Evolutionary conservation across 2,888 invertebrate genomes (phyloP), one percentile per base, ranked within the genome.

Genomic region (Panorpa germanica): DNA sequence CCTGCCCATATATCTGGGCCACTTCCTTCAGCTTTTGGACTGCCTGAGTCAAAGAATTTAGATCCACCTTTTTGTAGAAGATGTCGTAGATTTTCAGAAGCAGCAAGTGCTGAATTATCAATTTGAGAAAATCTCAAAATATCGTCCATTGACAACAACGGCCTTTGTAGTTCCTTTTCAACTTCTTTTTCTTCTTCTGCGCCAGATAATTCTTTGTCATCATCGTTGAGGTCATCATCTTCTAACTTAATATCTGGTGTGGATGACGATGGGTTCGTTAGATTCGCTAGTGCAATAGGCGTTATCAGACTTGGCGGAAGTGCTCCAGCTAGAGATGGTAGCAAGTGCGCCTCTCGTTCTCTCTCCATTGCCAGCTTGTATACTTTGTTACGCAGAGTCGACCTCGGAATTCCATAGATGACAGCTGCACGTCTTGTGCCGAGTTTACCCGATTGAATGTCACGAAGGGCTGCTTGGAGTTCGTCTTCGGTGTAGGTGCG

Each of bases 401-500:
- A 91, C 39, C 95, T 70, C 5, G 95, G 95, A 49, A 95, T 91
- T 44, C 91, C 90, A 57, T 96, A 96, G 44, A 91, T 77, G 31
- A 86, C 85, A 30, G 95, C 85, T 6, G 95, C 93, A 34, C 93
- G 65, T 25, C 93, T 63, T 5, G 91, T 90, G 39, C 91, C 93
- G 41, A 95, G 62, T 47, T 85, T 80, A 11, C 91, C 91, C 40
- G 78, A 78, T 53, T 86, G 80, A 48, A 95, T 90, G 55, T 93
- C 95, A 35, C 81, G 68, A 34, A 96, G 69, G n/a, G 95, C 95
- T 20, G 78, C 77, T 47, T 82, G 80, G 23, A 96, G 68, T 54
- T 95, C 93, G 44, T 88, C 86, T 43, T 93, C 90, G n/a, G 88
- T 88, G 63, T 96, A 96, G 31, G 78, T 72, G 40, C 82, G 68